Evolutionary conservation across 2,888 invertebrate species (phyloP), one percentile per base, ranked within the genome.

Genomic region (Sarcophaga carnaria): DNA sequence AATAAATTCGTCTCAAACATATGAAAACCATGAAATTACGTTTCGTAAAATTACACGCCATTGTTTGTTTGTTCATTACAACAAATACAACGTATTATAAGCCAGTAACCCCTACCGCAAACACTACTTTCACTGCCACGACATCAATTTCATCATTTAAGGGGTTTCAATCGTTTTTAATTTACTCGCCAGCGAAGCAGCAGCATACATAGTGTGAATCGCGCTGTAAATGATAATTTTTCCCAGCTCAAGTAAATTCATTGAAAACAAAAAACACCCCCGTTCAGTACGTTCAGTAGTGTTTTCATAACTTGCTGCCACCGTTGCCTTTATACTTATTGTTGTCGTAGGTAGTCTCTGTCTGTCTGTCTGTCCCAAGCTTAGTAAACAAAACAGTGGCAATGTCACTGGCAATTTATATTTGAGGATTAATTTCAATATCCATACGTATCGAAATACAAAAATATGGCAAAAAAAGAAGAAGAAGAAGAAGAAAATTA

Each of bases 21-120:
- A 71, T 76, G 75, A 83, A 62, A 86, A 86, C 83, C 86, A 86
- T 80, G 86, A 83, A 86, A 80, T 83, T 86, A 77, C 70, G 70
- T 76, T 72, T 72, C 37, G 22, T 77, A 83, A 54, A 83, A 80
- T 83, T 76, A 54, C 75, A 79, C 79, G 75, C 59, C 70, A 45
- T 49, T 22, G 17, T 14, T 62, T n/a, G 37, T 70, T 62, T 37
- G 8, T 37, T 37, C 37, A 37, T 37, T 8, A 37, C 37, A 37
- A 37, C 49, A 49, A 14, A 49, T 4, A 14, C 54, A 54, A 0
- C 17, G 17, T 17, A 17, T 17, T 17, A 54, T 54, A 4, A 12
- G 17, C 17, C 8, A 10, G 10, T 8, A 37, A 54, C 54, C 54
- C 54, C 54, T 54, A 17, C 54, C 54, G 54, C 17, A 37, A 37